phyloP scores from a whole-genome alignment of 1,140 invertebrate species.

The Drosophila mayri region DNA sequence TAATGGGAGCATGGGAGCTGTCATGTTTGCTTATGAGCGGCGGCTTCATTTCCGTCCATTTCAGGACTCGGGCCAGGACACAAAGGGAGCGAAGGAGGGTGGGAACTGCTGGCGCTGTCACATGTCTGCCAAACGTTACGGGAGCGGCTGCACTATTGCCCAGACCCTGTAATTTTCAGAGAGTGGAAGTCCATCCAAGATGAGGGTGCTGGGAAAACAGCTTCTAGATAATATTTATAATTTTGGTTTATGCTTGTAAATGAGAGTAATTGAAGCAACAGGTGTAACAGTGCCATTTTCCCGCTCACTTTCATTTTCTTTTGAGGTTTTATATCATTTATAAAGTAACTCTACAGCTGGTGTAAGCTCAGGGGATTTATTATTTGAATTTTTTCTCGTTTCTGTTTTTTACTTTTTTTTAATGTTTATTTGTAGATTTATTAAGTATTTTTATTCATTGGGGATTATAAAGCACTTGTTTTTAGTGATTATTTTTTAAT shows the following conservation, averaged over 20 bases:
- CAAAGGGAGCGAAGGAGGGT: slow-evolving; percentile 3
- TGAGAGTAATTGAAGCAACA: not conserved
- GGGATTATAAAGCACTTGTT: not conserved
- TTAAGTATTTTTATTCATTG: not conserved
- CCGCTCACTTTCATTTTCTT: not conserved
- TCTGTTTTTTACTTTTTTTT: no score
- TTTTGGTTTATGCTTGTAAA: not conserved
- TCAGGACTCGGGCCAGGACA: slow-evolving; percentile 31
- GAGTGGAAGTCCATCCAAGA: not conserved
- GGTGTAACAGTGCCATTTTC: not conserved
- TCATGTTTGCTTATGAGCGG: slow-evolving; percentile 75
- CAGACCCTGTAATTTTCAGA: slow-evolving; percentile 12
- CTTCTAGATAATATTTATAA: not conserved
- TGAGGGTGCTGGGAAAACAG: not conserved
- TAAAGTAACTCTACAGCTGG: not conserved
- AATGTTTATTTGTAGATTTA: not conserved
- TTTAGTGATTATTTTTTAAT: not conserved
- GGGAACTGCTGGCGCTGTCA: slow-evolving; percentile 61
- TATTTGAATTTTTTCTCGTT: not conserved
- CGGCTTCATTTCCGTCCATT: slow-evolving; percentile 59
- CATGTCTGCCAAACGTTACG: slow-evolving; percentile 49
- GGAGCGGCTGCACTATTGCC: slow-evolving; percentile 12
- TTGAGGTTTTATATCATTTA: not conserved
- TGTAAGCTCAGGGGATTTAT: not conserved
- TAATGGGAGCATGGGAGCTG: slow-evolving; percentile 73